Percentiles rank a stretch among this genome's conserved stretches.
phyloP scores from a whole-genome alignment of 2,888 invertebrate genomes.

The Eueremaeus valkanovi region DNA sequence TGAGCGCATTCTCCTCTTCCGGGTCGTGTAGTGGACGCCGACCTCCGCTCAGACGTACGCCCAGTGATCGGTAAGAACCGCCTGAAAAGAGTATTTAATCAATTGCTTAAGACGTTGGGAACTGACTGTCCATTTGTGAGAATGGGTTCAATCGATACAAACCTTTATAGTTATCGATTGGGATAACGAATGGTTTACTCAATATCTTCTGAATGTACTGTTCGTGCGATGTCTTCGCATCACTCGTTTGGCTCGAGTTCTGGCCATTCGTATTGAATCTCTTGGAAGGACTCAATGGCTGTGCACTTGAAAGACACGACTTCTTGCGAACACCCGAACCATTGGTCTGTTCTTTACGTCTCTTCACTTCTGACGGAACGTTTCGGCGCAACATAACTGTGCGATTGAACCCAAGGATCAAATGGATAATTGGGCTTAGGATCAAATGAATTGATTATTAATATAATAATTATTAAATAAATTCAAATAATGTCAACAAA shows the following conservation, averaged over 20 bases:
- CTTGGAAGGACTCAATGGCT: slow-evolving; percentile 27
- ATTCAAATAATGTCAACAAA: no score
- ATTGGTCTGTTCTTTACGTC: neutral
- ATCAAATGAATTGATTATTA: no score
- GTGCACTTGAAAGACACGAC: neutral
- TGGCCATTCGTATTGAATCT: neutral
- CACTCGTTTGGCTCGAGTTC: neutral
- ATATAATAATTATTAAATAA: no score
- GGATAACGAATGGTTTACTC: slow-evolving; percentile 80
- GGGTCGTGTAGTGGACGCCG: slow-evolving; percentile 82
- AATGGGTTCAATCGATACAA: no score
- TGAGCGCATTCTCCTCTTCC: slow-evolving; percentile 80
- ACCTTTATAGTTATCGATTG: slow-evolving; percentile 73
- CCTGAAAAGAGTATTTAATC: slow-evolving; percentile 51
- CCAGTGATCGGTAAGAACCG: slow-evolving; percentile 72
- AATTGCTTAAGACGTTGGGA: neutral
- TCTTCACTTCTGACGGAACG: slow-evolving; percentile 32
- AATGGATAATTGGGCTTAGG: no score
- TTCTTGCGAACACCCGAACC: neutral
- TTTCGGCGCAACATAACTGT: slow-evolving; percentile 36
- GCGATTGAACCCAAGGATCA: no score
- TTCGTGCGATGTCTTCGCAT: slow-evolving; percentile 59
- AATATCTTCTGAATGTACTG: slow-evolving; percentile 75
- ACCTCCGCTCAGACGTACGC: slow-evolving; percentile 63
- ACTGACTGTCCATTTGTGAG: no score